Base-by-base conservation (phyloP, 37 sponge, comb jelly and placozoan genomes). In the Beroe forskalii region DNA sequence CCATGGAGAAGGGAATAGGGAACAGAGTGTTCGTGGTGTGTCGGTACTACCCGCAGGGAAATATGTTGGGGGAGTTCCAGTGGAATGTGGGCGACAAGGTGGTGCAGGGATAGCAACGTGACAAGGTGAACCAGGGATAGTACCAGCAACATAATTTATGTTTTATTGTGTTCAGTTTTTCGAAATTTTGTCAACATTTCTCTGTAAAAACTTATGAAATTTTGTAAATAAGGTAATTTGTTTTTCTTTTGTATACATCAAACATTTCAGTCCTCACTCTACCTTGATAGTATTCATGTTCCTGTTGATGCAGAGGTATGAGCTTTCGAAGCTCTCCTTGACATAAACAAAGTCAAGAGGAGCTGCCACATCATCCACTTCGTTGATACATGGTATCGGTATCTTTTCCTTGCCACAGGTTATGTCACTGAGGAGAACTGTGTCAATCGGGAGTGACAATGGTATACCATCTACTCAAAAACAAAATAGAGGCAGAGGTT, bases 241-340 rank as follows among this genome's bases (percentile, higher is more conserved):
- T n/a, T n/a, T n/a, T n/a, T n/a, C n/a, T n/a, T n/a, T n/a, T n/a
- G n/a, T n/a, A n/a, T n/a, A n/a, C n/a, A n/a, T n/a, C n/a, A n/a
- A n/a, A n/a, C n/a, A n/a, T n/a, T n/a, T n/a, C n/a, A n/a, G n/a
- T n/a, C 55, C 55, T 12, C 55, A 8, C 8, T 38, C 42, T 44
- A 80, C 86, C 86, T 80, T 80, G 86, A 80, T 38, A 20, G 23
- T n/a, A 25, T 80, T 80, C 86, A 80, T 80, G 86, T 80, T 80
- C 28, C 86, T 80, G 86, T 80, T 80, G 55, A 80, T 80, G 27
- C 86, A 80, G 8, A 80, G 86, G 40, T 80, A 80, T 1, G 86
- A 80, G 27, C 86, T 80, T 48, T 80, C 86, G 55, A 80, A 80
- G 35, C 86, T 80, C 86, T 80, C 86, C 30, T 80, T 80, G 0